These are phyloP conservation scores for Coregonus sp. DNA, from an alignment of 2,797 vertebrate species.

Conservation along the genomic window DNA sequence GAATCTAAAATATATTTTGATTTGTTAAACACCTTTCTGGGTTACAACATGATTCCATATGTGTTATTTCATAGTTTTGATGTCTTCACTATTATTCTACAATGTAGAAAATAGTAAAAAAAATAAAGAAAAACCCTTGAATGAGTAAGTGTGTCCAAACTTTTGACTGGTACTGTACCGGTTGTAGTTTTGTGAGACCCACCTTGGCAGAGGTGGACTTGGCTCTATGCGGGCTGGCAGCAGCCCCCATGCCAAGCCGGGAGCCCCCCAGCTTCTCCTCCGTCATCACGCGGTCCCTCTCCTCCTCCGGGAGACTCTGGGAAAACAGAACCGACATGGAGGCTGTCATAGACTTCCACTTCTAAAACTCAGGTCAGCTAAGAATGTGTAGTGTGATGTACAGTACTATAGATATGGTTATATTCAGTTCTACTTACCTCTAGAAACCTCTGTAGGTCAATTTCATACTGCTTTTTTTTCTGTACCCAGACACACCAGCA, in stretches of 20 bases:
- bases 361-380: neutral
- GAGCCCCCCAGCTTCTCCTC: slow-evolving; percentile 78
- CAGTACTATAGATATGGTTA: neutral
- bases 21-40: too few relatives aligned
- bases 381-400: neutral
- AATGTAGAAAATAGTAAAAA: too few relatives aligned
- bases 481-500: slow-evolving; percentile 34
- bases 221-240: slow-evolving; percentile 65
- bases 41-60: too few relatives aligned
- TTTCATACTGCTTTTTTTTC: slow-evolving; percentile 83
- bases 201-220: slow-evolving; percentile 74
- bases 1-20: too few relatives aligned
- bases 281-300: slow-evolving; percentile 71
- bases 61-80: too few relatives aligned
- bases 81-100: too few relatives aligned
- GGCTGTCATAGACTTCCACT: neutral
- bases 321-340: neutral
- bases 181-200: slow-evolving; percentile 12
- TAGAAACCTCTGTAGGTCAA: slow-evolving; percentile 79
- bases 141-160: too few relatives aligned
- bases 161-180: neutral
- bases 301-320: slow-evolving; percentile 80
- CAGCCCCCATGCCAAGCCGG: slow-evolving; percentile 46
- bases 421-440: slow-evolving; percentile 62
- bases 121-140: too few relatives aligned